A percentile compares a stretch with the other conserved stretches of the same genome.
phyloP scores from a whole-genome alignment of 2,113 vertebrate species.

The Lasiurus borealis region DNA sequence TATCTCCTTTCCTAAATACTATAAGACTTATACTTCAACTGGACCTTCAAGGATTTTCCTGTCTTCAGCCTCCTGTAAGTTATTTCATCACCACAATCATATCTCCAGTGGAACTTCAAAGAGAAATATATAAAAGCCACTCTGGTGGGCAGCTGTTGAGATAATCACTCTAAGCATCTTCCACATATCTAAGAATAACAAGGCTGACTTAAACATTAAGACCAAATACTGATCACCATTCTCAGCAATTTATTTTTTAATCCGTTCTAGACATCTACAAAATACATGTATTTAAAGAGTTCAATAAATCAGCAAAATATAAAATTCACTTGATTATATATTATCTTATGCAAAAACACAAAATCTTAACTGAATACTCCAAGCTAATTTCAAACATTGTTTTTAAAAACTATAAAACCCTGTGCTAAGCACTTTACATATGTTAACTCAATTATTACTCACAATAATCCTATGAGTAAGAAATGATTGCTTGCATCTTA shows the following conservation, averaged over 20 bases:
- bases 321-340: neutral
- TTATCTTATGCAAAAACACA: conserved; percentile 55
- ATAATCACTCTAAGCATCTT: conserved; percentile 63
- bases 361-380: neutral
- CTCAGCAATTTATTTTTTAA: conserved; percentile 57
- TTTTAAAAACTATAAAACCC: neutral
- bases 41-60: conserved; percentile 54
- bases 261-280: conserved; percentile 40
- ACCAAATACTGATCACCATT: conserved; percentile 33
- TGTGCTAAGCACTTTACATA: neutral
- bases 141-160: neutral
- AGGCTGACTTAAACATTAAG: conserved; percentile 36
- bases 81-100: conserved; percentile 54
- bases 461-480: neutral
- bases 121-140: conserved; percentile 60
- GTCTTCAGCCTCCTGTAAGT: conserved; percentile 12
- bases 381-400: conserved; percentile 28
- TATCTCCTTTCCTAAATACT: conserved; percentile 35
- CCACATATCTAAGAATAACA: conserved; percentile 43
- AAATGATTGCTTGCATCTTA: neutral
- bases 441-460: conserved; percentile 4
- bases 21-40: conserved; percentile 46
- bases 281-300: conserved; percentile 18
- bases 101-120: conserved; percentile 69
- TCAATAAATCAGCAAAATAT: neutral